Base-by-base conservation (phyloP, 2,888 invertebrate species). In the Phania funesta region DNA sequence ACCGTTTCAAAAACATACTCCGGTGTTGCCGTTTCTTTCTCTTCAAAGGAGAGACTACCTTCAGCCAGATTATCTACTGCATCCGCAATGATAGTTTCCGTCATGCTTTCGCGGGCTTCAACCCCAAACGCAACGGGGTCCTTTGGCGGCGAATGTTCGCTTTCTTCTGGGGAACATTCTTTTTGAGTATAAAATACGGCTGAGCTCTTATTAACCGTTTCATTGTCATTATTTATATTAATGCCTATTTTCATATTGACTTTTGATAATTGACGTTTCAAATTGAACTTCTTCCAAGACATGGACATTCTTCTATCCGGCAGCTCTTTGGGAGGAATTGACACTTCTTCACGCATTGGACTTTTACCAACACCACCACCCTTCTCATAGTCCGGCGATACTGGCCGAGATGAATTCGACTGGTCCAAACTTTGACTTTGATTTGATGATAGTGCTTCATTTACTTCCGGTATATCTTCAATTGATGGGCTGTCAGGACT, bases 221-320 rank as follows among this genome's bases (percentile, higher is more conserved):
- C 87, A 86, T 85, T 84, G 80, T 91, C 90, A 85, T 86, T 85
- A 71, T 87, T 89, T 68, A 87, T 86, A 85, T 87, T 88, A 16
- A 86, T 83, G 22, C 88, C 87, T 81, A 89, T 90, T 78, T 89
- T 89, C 88, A 89, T 94, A 86, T 94, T 94, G 85, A 96, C 96
- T 91, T 93, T 95, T 83, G 95, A 95, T 86, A 96, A 93, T 91
- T 96, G 96, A 86, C 96, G 94, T 91, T 96, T 96, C 80, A 96
- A 92, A 90, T 94, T 95, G 92, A 96, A 95, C 80, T 93, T 93
- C 91, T 95, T 95, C 95, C 96, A 95, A 76, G 93, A 91, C 84
- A 94, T 93, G 35, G 94, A 94, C 86, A 94, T 94, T 85, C 94
- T 92, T 82, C 94, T 91, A 67, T 90, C 89, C 83, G 92, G 90